Evolutionary conservation across 2,797 vertebrate species (phyloP).

Genomic region (Fistularia commersonii): DNA sequence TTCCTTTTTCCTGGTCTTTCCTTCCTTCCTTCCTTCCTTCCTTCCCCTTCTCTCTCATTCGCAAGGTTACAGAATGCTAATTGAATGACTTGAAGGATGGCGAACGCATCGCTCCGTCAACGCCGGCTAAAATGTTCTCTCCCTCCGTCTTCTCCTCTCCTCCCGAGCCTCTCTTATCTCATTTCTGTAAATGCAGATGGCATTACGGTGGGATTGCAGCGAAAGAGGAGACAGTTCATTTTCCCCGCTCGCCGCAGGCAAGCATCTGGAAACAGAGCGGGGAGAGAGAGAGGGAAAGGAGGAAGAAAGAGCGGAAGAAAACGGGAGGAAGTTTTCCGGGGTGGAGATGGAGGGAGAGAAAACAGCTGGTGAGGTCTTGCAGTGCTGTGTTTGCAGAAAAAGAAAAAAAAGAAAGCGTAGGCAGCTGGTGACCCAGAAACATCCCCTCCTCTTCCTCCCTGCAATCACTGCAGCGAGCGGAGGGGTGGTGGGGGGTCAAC

Average conservation of each 20-base stretch:
- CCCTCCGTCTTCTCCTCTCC: neutral
- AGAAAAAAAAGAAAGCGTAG: slow-evolving; percentile 58
- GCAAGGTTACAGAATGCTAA: slow-evolving; percentile 37
- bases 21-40: slow-evolving; percentile 1
- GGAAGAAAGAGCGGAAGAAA: slow-evolving; percentile 1
- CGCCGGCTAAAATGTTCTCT: neutral
- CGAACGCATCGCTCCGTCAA: neutral
- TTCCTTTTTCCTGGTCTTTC: neutral
- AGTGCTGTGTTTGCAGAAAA: slow-evolving; percentile 69
- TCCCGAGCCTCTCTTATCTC: slow-evolving; percentile 29
- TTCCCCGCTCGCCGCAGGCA: slow-evolving; percentile 45
- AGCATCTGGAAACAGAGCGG: slow-evolving; percentile 39
- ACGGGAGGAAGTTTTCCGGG: slow-evolving; percentile 35
- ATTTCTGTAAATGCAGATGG: slow-evolving; percentile 47
- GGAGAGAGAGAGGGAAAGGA: slow-evolving; percentile 5
- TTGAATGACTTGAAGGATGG: slow-evolving; percentile 40
- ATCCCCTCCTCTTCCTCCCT: slow-evolving; percentile 40
- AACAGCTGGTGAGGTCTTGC: slow-evolving; percentile 69
- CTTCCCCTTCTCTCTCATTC: slow-evolving; percentile 24
- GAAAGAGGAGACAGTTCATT: slow-evolving; percentile 44
- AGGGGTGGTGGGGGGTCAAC: slow-evolving; percentile 13
- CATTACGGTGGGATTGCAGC: slow-evolving; percentile 26
- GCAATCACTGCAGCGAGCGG: slow-evolving; percentile 41
- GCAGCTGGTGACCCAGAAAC: slow-evolving; percentile 75
- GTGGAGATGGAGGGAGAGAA: slow-evolving; percentile 43